A percentile compares a stretch with the other conserved stretches of the same genome.
phyloP scores from a whole-genome alignment of 2,797 vertebrate genomes.

The Cheracebus regulus region DNA sequence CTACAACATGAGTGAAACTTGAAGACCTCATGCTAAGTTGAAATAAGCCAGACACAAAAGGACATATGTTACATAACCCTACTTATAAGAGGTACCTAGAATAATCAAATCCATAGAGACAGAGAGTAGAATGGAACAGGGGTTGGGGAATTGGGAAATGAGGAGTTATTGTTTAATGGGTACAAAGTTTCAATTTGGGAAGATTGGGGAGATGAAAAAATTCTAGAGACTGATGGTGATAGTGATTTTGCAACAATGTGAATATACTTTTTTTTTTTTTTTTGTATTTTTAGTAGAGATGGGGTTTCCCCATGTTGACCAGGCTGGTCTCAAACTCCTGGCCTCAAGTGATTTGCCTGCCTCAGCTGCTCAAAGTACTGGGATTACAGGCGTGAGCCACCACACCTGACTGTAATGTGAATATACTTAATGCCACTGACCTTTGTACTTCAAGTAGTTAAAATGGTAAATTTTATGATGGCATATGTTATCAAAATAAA shows the following conservation, averaged over 20 bases:
- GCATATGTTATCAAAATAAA: not conserved
- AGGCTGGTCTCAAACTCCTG: not conserved
- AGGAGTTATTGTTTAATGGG: not conserved
- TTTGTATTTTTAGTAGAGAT: not conserved
- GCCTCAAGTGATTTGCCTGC: not conserved
- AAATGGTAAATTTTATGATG: slow-evolving; percentile 2
- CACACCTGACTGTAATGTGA: not conserved
- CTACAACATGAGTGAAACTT: not conserved
- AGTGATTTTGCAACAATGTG: not conserved
- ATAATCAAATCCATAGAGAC: not conserved
- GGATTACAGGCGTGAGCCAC: not conserved
- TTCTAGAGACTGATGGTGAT: not conserved
- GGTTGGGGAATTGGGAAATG: no score
- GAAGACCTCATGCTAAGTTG: not conserved
- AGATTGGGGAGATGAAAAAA: not conserved
- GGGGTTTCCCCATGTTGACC: not conserved
- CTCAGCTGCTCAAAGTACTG: not conserved
- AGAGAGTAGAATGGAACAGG: not conserved
- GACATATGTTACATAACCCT: not conserved
- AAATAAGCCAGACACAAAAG: not conserved
- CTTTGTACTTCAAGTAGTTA: not conserved
- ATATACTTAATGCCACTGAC: not conserved
- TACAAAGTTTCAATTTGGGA: not conserved
- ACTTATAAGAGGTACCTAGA: not conserved
- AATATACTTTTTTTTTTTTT: not conserved